These are phyloP conservation scores for Nylanderia fulva DNA, from an alignment of 1,140 invertebrate species.

Conservation along the genomic window DNA sequence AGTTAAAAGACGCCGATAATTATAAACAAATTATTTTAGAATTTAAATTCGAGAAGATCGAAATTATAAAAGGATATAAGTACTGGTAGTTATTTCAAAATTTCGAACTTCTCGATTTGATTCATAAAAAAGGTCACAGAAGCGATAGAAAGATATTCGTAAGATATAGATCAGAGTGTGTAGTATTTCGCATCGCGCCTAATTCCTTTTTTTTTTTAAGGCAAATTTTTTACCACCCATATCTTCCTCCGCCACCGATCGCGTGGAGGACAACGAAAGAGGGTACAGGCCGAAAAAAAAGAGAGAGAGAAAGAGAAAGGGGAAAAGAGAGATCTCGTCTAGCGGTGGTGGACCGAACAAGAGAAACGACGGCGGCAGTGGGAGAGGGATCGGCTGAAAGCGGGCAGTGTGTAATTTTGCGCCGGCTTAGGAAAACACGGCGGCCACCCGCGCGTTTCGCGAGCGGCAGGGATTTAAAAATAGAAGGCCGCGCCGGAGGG, in stretches of 20 bases:
- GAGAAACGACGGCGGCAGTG: conserved; percentile 10
- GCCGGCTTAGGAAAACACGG: conserved; percentile 86
- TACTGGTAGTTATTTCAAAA: too few relatives aligned
- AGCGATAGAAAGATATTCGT: conserved; percentile 6
- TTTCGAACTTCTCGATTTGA: too few relatives aligned
- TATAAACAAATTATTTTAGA: too few relatives aligned
- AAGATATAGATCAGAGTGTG: neutral
- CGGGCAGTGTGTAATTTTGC: conserved; percentile 86
- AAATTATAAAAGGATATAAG: too few relatives aligned
- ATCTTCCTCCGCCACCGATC: conserved; percentile 46
- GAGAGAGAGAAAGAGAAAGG: conserved; percentile 5
- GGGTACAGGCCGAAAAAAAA: conserved; percentile 30
- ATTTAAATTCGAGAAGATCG: too few relatives aligned
- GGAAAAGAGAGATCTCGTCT: conserved; percentile 43
- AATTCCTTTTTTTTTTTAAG: neutral
- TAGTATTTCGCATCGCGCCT: conserved; percentile 3
- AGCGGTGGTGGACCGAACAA: conserved; percentile 20
- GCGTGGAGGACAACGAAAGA: conserved; percentile 64
- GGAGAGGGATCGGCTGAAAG: conserved; percentile 70
- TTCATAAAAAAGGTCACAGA: neutral
- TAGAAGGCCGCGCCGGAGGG: conserved; percentile 78
- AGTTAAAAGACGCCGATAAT: too few relatives aligned
- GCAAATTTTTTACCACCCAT: conserved; percentile 1
- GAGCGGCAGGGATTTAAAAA: conserved; percentile 84
- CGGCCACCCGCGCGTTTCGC: conserved; percentile 85